Percentiles rank a stretch among this genome's conserved stretches.
Conservation (phyloP, 2,113 vertebrate species). For the Crotalus tigris region DNA sequence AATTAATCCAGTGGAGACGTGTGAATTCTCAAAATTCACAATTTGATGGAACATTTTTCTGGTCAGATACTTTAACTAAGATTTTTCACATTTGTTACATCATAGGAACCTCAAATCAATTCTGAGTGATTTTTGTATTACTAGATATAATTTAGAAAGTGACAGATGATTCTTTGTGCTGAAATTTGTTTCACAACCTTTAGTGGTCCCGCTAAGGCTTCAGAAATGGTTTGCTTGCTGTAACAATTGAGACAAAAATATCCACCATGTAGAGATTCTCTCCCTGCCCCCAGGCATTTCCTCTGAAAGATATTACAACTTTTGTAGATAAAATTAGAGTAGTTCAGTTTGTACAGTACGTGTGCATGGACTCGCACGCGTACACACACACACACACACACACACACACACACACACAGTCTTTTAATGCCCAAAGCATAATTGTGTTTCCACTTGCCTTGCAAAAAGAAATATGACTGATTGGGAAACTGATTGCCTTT, state of each 20-base stretch:
- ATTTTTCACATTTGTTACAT: not conserved
- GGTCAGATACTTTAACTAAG: not conserved
- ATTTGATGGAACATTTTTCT: not conserved
- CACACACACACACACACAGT: not conserved
- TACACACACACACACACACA: not conserved
- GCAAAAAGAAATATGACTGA: constrained; percentile 46
- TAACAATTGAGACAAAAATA: not conserved
- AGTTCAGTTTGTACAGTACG: constrained; percentile 4
- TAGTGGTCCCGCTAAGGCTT: not conserved
- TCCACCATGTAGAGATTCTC: not conserved
- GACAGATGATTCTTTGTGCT: not conserved
- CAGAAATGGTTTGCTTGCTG: not conserved
- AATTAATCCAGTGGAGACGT: not conserved
- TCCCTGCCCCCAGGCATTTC: not conserved
- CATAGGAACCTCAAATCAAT: not conserved
- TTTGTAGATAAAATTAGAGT: constrained; percentile 17
- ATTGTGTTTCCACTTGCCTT: constrained; percentile 28
- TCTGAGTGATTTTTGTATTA: not conserved
- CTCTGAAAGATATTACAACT: not conserved
- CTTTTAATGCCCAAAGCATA: constrained; percentile 36
- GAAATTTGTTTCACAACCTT: not conserved
- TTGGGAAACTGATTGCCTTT: constrained; percentile 44
- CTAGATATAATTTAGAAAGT: not conserved
- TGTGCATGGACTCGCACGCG: constrained; percentile 20
- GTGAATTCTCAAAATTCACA: not conserved